Percentiles rank a stretch among this genome's conserved stretches.
These are phyloP conservation scores for Molanna angustata DNA, from an alignment of 2,888 invertebrate species.

Conservation along the genomic window DNA sequence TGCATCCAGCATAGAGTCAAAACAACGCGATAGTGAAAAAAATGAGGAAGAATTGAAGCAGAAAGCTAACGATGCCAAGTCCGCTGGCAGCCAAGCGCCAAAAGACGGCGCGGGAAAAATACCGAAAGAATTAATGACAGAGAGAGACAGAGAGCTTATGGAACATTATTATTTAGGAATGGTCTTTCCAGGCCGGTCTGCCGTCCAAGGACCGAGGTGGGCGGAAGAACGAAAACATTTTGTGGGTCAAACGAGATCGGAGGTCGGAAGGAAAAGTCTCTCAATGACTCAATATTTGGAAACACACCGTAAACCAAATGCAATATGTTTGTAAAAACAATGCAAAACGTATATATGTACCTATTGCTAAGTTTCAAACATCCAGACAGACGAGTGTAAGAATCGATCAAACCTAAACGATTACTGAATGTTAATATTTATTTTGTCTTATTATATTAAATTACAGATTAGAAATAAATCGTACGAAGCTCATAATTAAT, in stretches of 20 bases:
- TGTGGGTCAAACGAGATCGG: not conserved
- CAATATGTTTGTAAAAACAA: too few species aligned
- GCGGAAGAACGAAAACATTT: not conserved
- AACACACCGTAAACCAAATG: not conserved
- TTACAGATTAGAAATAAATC: too few species aligned
- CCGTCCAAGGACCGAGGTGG: not conserved
- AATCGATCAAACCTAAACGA: too few species aligned
- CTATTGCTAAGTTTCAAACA: too few species aligned
- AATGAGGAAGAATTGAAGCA: conserved; percentile 19
- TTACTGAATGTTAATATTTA: too few species aligned
- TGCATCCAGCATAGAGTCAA: conserved; percentile 10
- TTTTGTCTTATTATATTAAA: too few species aligned
- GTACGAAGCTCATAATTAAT: too few species aligned
- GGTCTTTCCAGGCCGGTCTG: not conserved
- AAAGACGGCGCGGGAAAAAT: not conserved
- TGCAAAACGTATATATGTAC: too few species aligned
- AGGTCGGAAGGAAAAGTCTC: too few species aligned
- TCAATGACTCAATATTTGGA: too few species aligned
- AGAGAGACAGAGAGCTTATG: not conserved
- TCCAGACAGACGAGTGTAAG: too few species aligned
- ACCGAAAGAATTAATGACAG: too few species aligned
- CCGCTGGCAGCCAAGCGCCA: conserved; percentile 2
- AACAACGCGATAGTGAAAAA: conserved; percentile 11
- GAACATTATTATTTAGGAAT: not conserved
- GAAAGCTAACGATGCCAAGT: conserved; percentile 9